These are phyloP conservation scores for Siderastrea radians DNA, from an alignment of 92 coral and sea anemone genomes.

Conservation along the genomic window DNA sequence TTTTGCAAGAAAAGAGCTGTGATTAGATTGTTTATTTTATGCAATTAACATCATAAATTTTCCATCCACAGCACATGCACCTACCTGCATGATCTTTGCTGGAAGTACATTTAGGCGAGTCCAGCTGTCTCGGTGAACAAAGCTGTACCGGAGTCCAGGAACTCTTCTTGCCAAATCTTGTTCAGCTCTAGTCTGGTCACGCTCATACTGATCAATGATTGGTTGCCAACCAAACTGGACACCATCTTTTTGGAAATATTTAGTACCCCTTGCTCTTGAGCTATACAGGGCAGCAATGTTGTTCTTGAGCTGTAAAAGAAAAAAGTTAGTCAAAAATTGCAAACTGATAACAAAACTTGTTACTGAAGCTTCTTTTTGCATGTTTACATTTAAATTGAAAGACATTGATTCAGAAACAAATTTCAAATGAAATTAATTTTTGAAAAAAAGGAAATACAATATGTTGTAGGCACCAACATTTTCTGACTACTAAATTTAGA, in stretches of 20 bases:
- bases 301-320: constrained; percentile 49
- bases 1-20: constrained; percentile 17
- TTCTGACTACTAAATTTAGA: too few relatives aligned
- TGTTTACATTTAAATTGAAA: neutral
- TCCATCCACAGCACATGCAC: neutral
- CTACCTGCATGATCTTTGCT: constrained; percentile 71
- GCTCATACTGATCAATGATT: constrained; percentile 35
- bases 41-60: constrained; percentile 10
- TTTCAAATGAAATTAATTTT: too few relatives aligned
- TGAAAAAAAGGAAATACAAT: too few relatives aligned
- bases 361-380: constrained; percentile 1
- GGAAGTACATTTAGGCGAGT: constrained; percentile 62
- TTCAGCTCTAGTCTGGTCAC: constrained; percentile 55
- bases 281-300: constrained; percentile 63
- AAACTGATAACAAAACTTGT: constrained; percentile 15
- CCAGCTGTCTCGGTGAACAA: constrained; percentile 61
- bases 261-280: constrained; percentile 50
- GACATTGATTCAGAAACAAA: neutral
- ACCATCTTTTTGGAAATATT: constrained; percentile 45
- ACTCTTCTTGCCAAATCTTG: constrained; percentile 40
- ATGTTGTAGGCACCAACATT: too few relatives aligned
- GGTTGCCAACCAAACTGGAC: constrained; percentile 58
- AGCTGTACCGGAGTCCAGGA: constrained; percentile 53
- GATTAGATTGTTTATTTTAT: constrained; percentile 3
- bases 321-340: constrained; percentile 1